Base-by-base conservation (phyloP, 2,888 invertebrate species). In the Agrotis ipsilon region DNA sequence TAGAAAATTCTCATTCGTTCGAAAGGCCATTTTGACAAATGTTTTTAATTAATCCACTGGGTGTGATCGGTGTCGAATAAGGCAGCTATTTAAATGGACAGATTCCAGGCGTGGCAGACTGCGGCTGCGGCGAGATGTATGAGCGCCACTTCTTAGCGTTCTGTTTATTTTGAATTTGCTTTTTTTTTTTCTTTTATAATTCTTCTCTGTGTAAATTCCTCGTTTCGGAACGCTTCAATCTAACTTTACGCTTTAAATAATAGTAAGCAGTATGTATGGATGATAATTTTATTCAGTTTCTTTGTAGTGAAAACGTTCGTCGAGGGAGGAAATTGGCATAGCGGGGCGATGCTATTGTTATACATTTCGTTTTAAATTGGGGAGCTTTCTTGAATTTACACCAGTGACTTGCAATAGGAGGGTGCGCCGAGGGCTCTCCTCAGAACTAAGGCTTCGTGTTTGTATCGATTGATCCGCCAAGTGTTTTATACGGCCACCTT, bases 331-430 rank as follows among this genome's bases (percentile, higher is more conserved):
- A 95, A 95, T 96, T 94, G 95, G 94, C 94, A 93, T 91, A 92
- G 92, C 94, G 88, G 90, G 92, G 92, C 88, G 87, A 89, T 90
- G 92, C 94, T 92, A 94, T 95, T 95, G 95, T 95, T 94, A 95
- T 92, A 94, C 92, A 93, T 95, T 94, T 93, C 94, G 91, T 91
- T 95, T 95, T 94, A 95, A 96, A 95, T 95, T 94, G 94, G 92
- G 94, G 96, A 94, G 93, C 93, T 94, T 96, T 94, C 95, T 96
- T 94, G 93, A 94, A 95, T 95, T 95, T 94, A 94, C 94, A 94
- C 93, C 94, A 93, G 93, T 95, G 95, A 95, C 94, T 96, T 94
- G 94, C 94, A 92, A 85, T 87, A 88, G 87, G 90, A 89, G 92
- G 92, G 90, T 87, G 88, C 87, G 85, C 78, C 84, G 88, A 90